Evolutionary conservation across 2,113 vertebrate species (phyloP), one percentile per base, ranked within the genome.

Genomic region (Oreochromis niloticus): DNA sequence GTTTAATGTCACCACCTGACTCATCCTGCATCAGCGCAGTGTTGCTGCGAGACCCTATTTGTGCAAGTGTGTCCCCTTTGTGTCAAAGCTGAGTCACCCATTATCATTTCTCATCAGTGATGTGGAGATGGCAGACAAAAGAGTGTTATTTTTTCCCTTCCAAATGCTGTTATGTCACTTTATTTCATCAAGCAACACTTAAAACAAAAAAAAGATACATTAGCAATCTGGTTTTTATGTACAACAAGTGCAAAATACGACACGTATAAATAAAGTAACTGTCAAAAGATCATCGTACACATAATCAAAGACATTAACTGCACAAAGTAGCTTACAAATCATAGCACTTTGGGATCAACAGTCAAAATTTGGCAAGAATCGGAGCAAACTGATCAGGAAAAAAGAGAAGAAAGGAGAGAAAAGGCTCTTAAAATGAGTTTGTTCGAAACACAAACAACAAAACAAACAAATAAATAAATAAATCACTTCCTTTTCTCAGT

Each of bases 1-100:
- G 32, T 80, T 88, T 84, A 83, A 82, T 80, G 79, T 86, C 91
- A 57, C 80, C 39, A 13, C 34, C 84, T 94, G 91, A 95, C 86
- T 93, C 93, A 94, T 92, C 59, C 83, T 68, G 59, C 9, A 30
- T 75, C 86, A 63, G 61, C 48, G 78, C 79, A 59, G 54, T 80
- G 88, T 59, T 36, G 80, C 30, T 63, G 43, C 81, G 48, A 24
- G 71, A 78, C 16, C 52, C 66, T 61, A 30, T 56, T 27, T 52
- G 46, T 52, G 16, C 43, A 50, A 57, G 50, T 81, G 83, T 63
- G 41, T 82, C 68, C 81, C 50, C 71, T 87, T 90, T 91, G 85
- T 92, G 84, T 83, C n/a, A 52, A 30, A 54, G 50, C 57, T 91
- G 89, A 94, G 63, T 93, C 94, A 94, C 7, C 22, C 30, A 9